Evolutionary conservation across 2,113 vertebrate species (phyloP).

Genomic region (Aptenodytes patagonicus): DNA sequence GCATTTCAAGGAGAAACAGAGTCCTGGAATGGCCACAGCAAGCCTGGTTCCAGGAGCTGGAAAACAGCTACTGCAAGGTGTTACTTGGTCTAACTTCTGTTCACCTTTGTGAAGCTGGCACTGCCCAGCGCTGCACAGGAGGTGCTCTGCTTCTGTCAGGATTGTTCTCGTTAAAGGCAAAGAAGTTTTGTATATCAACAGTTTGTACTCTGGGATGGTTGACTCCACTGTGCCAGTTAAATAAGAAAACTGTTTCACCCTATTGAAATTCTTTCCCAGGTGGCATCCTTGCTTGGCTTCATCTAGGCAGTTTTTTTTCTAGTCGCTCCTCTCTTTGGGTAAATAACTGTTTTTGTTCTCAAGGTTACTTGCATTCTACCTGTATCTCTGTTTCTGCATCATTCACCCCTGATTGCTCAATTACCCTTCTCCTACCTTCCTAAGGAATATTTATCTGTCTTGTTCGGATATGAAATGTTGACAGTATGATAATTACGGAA

Average conservation of each 20-base stretch:
- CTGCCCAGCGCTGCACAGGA: background rate
- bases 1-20: background rate
- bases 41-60: background rate
- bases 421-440: slow-evolving; percentile 26
- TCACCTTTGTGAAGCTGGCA: background rate
- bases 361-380: slow-evolving; percentile 20
- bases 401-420: slow-evolving; percentile 44
- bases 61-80: background rate
- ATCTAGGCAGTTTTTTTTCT: background rate
- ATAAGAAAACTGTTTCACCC: background rate
- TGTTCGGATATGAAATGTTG: background rate
- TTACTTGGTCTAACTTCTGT: background rate
- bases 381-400: background rate
- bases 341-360: background rate
- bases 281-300: background rate
- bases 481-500: background rate
- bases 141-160: background rate
- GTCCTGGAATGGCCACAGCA: background rate
- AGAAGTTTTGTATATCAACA: background rate
- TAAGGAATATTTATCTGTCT: slow-evolving; percentile 40
- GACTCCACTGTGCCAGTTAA: background rate
- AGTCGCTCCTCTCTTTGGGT: background rate
- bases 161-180: background rate
- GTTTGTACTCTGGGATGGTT: background rate
- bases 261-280: background rate